phyloP scores from a whole-genome alignment of 2,113 vertebrate genomes.

The Vulpes vulpes region DNA sequence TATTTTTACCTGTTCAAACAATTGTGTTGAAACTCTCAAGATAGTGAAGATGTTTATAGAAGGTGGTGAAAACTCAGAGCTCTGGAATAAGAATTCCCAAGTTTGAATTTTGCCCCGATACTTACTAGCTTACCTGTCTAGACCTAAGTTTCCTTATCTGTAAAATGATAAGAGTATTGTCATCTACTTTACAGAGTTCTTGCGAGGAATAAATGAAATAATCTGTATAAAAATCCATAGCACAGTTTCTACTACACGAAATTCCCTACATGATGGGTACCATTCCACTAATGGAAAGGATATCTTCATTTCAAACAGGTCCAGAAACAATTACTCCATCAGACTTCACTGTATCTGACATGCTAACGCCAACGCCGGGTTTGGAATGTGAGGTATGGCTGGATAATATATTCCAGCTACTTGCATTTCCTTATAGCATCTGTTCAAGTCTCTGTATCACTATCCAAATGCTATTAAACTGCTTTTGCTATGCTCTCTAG shows the following conservation, averaged over 20 bases:
- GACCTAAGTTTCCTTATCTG: background rate
- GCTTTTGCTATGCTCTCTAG: background rate
- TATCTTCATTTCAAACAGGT: slow-evolving; percentile 55
- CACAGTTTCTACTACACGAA: background rate
- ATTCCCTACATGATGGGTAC: background rate
- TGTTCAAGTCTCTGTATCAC: background rate
- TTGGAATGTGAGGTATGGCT: slow-evolving; percentile 80
- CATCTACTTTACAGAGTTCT: background rate
- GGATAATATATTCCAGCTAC: background rate
- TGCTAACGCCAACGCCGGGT: slow-evolving; percentile 53
- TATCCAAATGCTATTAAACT: background rate
- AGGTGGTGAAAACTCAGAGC: background rate
- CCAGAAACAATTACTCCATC: slow-evolving; percentile 62
- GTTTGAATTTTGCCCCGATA: background rate
- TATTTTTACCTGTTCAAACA: slow-evolving; percentile 63
- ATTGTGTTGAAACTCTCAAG: slow-evolving; percentile 41
- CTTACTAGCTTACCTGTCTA: background rate
- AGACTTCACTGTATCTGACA: background rate
- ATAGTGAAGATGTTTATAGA: background rate
- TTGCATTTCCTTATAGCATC: background rate
- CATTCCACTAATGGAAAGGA: background rate
- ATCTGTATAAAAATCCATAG: background rate
- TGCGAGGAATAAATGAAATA: background rate
- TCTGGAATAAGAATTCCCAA: background rate
- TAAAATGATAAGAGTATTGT: background rate